A percentile compares a stretch with the other conserved stretches of the same genome.
phyloP scores from a whole-genome alignment of 2,113 vertebrate genomes.

The Zootoca vivipara region DNA sequence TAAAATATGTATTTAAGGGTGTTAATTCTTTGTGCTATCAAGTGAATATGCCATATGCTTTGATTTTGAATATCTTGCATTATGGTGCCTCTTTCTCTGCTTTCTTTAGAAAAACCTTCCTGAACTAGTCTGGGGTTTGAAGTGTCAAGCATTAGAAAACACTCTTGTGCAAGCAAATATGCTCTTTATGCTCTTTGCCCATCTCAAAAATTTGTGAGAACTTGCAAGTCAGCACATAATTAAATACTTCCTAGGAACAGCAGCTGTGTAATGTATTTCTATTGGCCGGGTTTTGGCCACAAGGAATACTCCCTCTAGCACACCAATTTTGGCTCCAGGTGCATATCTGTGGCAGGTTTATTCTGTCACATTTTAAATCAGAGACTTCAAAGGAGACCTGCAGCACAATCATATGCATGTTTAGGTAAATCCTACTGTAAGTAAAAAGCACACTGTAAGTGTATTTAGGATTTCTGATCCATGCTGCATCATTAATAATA shows the following conservation, averaged over 20 bases:
- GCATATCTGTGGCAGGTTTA: accelerated
- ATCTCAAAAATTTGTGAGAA: not conserved
- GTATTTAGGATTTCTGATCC: not conserved
- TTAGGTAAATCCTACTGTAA: not conserved
- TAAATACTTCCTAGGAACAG: not conserved
- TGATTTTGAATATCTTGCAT: not conserved
- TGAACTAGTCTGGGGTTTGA: constrained; percentile 24
- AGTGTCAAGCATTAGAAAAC: constrained; percentile 23
- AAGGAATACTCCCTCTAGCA: constrained; percentile 5
- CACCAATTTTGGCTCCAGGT: constrained; percentile 1
- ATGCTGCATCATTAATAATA: constrained; percentile 25
- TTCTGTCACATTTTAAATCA: constrained; percentile 34
- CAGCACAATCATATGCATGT: not conserved
- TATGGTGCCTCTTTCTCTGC: not conserved
- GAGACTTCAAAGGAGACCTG: constrained; percentile 22
- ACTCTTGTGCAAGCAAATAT: not conserved
- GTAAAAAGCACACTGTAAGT: not conserved
- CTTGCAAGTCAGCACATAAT: not conserved
- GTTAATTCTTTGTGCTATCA: not conserved
- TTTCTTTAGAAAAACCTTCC: constrained; percentile 20
- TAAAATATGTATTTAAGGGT: not conserved
- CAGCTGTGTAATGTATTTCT: not conserved
- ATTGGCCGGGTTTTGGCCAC: not conserved
- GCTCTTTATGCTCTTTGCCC: not conserved
- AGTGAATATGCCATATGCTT: not conserved